Conservation (phyloP, 2,888 invertebrate genomes). For the Scrobipalpa atriplicella region DNA sequence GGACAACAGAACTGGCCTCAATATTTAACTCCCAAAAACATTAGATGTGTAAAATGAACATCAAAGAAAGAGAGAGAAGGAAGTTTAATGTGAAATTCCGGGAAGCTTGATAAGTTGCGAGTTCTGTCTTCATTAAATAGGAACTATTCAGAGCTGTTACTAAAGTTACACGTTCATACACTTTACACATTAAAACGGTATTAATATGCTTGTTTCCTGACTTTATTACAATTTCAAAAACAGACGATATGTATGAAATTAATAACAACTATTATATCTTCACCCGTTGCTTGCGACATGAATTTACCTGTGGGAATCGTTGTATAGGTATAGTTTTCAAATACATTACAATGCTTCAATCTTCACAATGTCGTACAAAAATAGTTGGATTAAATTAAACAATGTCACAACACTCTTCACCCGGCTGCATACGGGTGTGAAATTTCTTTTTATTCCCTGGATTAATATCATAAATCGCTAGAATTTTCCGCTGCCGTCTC, state of each 20-base stretch:
- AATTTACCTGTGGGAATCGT: too few species aligned
- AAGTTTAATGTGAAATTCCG: constrained; percentile 3
- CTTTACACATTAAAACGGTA: background rate
- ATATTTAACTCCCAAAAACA: background rate
- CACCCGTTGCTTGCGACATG: too few species aligned
- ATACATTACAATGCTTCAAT: background rate
- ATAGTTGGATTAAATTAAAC: constrained; percentile 44
- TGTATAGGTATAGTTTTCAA: too few species aligned
- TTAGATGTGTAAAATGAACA: constrained; percentile 1
- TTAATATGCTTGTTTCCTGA: too few species aligned
- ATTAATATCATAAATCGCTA: constrained; percentile 71
- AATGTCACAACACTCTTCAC: constrained; percentile 54
- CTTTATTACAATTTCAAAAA: too few species aligned
- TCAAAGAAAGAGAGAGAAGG: constrained; percentile 6
- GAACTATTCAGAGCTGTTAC: background rate
- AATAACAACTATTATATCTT: too few species aligned
- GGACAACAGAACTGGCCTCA: background rate
- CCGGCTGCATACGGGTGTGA: constrained; percentile 58
- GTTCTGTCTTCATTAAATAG: constrained; percentile 7
- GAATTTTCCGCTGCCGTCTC: constrained; percentile 52
- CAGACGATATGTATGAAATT: too few species aligned
- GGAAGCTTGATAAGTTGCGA: constrained; percentile 8
- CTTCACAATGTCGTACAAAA: background rate
- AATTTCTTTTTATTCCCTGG: constrained; percentile 68
- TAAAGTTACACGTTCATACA: too few species aligned